phyloP scores from a whole-genome alignment of 2,797 vertebrate species.

The Spinibarbus caldwelli region DNA sequence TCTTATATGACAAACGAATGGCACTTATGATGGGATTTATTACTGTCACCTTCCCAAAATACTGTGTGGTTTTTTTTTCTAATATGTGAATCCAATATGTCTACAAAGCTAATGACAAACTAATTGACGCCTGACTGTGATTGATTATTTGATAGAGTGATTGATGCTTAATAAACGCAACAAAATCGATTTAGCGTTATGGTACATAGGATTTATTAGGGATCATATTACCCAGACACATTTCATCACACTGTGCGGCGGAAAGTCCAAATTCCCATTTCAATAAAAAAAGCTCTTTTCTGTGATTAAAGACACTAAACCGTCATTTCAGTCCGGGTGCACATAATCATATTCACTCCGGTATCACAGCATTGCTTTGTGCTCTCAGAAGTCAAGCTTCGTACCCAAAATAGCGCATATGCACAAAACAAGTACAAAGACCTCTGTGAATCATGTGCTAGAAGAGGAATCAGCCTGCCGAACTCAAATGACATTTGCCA shows the following conservation, averaged over 20 bases:
- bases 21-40: constrained; percentile 52
- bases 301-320: not conserved
- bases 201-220: constrained; percentile 6
- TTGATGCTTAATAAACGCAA: not conserved
- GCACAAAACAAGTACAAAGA: constrained; percentile 42
- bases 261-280: constrained; percentile 32
- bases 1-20: constrained; percentile 56
- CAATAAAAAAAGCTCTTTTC: constrained; percentile 10
- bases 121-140: not conserved
- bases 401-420: constrained; percentile 34
- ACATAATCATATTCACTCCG: constrained; percentile 7
- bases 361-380: constrained; percentile 7
- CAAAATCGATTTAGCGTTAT: not conserved
- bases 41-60: constrained; percentile 40
- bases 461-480: constrained; percentile 32
- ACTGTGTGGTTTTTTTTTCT: not conserved
- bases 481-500: constrained; percentile 44
- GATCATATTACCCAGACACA: not conserved
- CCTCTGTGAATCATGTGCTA: constrained; percentile 47
- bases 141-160: constrained; percentile 10
- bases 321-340: not conserved
- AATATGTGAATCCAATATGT: not conserved
- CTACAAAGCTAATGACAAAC: constrained; percentile 20
- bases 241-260: not conserved
- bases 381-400: constrained; percentile 8